Percentiles rank a stretch among this genome's conserved stretches.
Conservation (phyloP, 2,797 vertebrate genomes). For the Pantherophis alleghaniensis region DNA sequence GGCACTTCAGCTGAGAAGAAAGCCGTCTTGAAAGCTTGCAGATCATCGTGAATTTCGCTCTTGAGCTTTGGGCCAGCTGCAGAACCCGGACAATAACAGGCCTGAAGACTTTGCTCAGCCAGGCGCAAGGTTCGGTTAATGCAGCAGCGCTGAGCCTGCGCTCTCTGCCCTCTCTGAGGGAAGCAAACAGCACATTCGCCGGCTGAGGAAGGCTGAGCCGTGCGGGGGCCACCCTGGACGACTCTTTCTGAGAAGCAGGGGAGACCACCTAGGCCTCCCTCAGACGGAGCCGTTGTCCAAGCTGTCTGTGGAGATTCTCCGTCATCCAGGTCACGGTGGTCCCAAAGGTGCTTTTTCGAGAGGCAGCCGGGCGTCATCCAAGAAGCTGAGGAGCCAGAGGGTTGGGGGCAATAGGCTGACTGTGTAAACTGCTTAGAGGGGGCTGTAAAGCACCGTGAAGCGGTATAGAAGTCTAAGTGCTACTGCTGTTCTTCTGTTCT, state of each 20-base stretch:
- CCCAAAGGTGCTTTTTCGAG: background rate
- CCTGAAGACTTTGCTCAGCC: background rate
- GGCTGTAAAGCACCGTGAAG: no score
- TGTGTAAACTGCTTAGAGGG: no score
- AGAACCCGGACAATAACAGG: rapidly evolving
- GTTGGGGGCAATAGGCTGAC: no score
- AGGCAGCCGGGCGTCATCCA: background rate
- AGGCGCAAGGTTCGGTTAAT: background rate
- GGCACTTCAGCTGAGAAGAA: background rate
- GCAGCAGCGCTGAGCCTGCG: background rate
- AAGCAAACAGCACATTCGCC: background rate
- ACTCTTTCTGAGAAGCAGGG: background rate
- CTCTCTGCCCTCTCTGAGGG: background rate
- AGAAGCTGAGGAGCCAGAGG: background rate
- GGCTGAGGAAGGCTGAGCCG: background rate
- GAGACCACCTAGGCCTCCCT: background rate
- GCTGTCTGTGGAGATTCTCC: no score
- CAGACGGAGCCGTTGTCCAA: background rate
- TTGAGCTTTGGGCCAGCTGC: background rate
- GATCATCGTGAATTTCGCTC: no score
- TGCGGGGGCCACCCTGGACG: rapidly evolving
- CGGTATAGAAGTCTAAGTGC: no score
- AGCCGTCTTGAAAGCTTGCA: background rate
- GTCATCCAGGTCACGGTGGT: no score
- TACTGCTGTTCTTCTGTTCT: background rate